phyloP scores from a whole-genome alignment of 1,140 invertebrate species.

The Harlomillsia oculata region DNA sequence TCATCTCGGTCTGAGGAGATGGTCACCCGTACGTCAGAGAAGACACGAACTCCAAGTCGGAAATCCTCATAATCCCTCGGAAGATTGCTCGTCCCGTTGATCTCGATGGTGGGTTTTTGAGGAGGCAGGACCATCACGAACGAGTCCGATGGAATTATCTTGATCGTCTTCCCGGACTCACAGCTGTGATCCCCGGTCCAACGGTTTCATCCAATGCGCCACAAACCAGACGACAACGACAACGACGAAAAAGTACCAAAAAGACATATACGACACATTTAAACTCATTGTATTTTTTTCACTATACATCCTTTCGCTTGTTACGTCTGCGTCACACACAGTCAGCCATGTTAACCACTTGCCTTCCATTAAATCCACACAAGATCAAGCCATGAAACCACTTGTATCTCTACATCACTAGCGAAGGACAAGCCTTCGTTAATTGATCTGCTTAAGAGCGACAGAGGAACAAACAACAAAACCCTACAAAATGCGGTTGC shows the following conservation, averaged over 20 bases:
- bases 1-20: conserved; percentile 45
- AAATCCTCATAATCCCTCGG: conserved; percentile 78
- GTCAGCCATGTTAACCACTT: too few relatives aligned
- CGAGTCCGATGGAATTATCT: conserved; percentile 63
- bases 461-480: too few relatives aligned
- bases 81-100: conserved; percentile 71
- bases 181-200: conserved; percentile 44
- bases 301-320: neutral
- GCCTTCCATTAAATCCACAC: too few relatives aligned
- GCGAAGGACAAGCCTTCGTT: too few relatives aligned
- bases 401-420: too few relatives aligned
- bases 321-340: neutral
- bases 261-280: neutral
- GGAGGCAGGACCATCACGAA: conserved; percentile 79
- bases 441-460: too few relatives aligned
- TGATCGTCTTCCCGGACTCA: conserved; percentile 57
- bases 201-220: neutral
- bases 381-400: too few relatives aligned
- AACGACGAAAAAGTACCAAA: conserved; percentile 1
- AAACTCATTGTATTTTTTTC: neutral
- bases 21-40: conserved; percentile 65
- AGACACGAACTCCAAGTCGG: conserved; percentile 68
- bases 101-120: conserved; percentile 68
- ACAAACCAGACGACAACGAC: conserved; percentile 5
- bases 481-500: too few relatives aligned